A percentile compares a stretch with the other conserved stretches of the same genome.
These are phyloP conservation scores for Pecten maximus DNA, from an alignment of 2,888 invertebrate genomes.

Conservation along the genomic window DNA sequence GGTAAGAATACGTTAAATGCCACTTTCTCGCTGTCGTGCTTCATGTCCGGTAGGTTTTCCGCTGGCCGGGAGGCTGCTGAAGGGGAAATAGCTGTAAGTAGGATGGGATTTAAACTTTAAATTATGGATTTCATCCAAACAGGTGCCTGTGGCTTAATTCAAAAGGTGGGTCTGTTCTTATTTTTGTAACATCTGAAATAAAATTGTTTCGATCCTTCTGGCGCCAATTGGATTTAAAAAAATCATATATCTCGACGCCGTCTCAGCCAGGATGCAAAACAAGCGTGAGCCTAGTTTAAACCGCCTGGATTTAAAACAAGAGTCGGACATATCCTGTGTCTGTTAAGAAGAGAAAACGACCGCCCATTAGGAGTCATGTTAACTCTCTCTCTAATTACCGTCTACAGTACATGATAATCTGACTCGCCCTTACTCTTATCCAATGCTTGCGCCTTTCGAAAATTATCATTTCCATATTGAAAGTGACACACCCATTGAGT, in stretches of 20 bases:
- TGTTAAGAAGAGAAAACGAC: neutral
- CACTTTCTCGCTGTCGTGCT: neutral
- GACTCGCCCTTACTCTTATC: neutral
- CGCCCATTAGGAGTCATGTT: neutral
- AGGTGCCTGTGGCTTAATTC: neutral
- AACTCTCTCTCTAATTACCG: neutral
- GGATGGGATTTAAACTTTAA: neutral
- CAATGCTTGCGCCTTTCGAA: neutral
- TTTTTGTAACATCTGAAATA: neutral
- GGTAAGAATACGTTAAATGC: conserved; percentile 50
- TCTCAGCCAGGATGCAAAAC: neutral
- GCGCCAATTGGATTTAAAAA: neutral
- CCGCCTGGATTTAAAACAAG: neutral
- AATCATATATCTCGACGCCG: neutral
- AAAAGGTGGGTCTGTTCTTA: neutral
- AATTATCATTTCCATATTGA: neutral
- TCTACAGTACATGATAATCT: neutral
- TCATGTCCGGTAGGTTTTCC: neutral
- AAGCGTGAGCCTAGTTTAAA: neutral
- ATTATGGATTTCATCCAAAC: neutral
- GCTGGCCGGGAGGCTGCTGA: neutral
- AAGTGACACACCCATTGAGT: conserved; percentile 22
- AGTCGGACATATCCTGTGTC: neutral
- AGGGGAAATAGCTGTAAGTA: neutral
- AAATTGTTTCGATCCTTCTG: neutral